Evolutionary conservation across 1,140 invertebrate genomes (phyloP).

Genomic region (Polypedilum pembai): DNA sequence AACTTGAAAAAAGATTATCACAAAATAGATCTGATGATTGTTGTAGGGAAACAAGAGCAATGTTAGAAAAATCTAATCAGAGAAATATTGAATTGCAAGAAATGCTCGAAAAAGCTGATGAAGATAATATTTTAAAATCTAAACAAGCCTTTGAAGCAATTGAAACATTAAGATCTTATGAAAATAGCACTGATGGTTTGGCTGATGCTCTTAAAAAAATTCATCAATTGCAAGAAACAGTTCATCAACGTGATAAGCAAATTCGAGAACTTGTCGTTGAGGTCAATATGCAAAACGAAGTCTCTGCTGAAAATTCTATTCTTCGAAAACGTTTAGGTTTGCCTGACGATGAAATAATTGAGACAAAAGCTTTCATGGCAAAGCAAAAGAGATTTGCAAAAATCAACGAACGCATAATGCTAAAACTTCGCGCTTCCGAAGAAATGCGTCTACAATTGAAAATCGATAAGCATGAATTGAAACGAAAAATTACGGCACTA

Average conservation of each 20-base stretch:
- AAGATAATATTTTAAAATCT: constrained; percentile 40
- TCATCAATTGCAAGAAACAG: constrained; percentile 37
- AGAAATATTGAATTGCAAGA: constrained; percentile 37
- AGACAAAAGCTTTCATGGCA: constrained; percentile 37
- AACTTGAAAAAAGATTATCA: constrained; percentile 32
- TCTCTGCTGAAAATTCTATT: constrained; percentile 37
- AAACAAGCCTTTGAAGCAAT: constrained; percentile 40
- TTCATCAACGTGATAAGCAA: constrained; percentile 38
- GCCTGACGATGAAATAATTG: constrained; percentile 39
- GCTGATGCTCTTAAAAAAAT: constrained; percentile 38
- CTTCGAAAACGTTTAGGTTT: constrained; percentile 36
- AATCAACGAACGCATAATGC: constrained; percentile 39
- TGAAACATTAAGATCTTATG: constrained; percentile 34
- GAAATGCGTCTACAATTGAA: constrained; percentile 41
- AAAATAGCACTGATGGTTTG: constrained; percentile 40
- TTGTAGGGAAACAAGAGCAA: constrained; percentile 38
- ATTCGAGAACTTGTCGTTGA: constrained; percentile 38
- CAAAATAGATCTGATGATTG: constrained; percentile 34
- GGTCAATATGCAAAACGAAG: constrained; percentile 39
- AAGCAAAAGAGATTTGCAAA: constrained; percentile 42
- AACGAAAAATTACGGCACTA: constrained; percentile 30
- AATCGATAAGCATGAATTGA: constrained; percentile 40
- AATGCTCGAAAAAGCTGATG: constrained; percentile 39
- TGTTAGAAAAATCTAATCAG: constrained; percentile 34
- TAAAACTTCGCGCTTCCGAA: constrained; percentile 41